phyloP scores from a whole-genome alignment of 2,797 vertebrate species.

The Aeoliscus strigatus region DNA sequence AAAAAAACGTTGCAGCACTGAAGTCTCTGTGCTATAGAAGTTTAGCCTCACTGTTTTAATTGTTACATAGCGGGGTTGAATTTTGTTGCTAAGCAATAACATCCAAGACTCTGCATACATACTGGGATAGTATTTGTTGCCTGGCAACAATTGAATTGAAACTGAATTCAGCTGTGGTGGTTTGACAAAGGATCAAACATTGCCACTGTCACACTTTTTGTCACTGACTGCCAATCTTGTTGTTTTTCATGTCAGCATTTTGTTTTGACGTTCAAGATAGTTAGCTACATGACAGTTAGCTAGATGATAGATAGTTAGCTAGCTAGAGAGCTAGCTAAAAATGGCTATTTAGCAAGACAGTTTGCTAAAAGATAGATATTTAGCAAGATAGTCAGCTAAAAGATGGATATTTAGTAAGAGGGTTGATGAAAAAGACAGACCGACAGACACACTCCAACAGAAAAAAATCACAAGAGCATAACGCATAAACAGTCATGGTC shows the following conservation, averaged over 20 bases:
- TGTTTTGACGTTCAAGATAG: not conserved
- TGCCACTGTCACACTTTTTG: not conserved
- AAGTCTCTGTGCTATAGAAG: conserved; percentile 14
- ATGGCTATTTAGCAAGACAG: too few species aligned
- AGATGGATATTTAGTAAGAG: too few species aligned
- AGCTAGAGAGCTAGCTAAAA: too few species aligned
- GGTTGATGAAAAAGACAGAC: too few species aligned
- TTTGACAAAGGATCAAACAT: not conserved
- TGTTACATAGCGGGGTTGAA: conserved; percentile 24
- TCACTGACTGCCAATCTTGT: not conserved
- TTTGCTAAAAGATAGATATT: too few species aligned
- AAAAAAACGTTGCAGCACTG: conserved; percentile 22
- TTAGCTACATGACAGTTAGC: too few species aligned
- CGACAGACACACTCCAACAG: too few species aligned
- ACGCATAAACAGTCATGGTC: too few species aligned
- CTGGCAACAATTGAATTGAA: conserved; percentile 35
- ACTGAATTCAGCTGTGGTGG: conserved; percentile 11
- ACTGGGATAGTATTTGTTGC: conserved; percentile 30
- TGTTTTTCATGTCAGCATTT: too few species aligned
- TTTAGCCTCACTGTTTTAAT: conserved; percentile 25
- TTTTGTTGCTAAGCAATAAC: conserved; percentile 43
- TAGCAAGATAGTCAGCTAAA: too few species aligned
- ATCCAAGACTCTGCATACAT: conserved; percentile 12
- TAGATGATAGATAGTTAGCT: too few species aligned
- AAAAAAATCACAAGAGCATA: too few species aligned